Evolutionary conservation across 2,888 invertebrate genomes (phyloP).

Genomic region (Oscheius onirici): DNA sequence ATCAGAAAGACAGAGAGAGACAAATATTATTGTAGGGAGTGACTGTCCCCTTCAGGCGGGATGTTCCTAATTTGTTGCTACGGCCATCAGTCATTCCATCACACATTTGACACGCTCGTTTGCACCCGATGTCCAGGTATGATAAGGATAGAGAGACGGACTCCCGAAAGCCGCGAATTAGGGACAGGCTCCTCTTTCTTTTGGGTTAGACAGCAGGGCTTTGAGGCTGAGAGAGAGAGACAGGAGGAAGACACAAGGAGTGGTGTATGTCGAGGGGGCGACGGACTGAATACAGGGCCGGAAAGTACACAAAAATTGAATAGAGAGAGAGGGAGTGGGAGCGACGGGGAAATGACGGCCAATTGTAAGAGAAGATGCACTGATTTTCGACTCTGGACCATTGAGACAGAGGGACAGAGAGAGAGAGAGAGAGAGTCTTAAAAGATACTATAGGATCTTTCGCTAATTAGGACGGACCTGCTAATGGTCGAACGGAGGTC

Average conservation of each 20-base stretch:
- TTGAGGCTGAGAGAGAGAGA: neutral
- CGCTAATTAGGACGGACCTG: slow-evolving; percentile 24
- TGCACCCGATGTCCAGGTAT: slow-evolving; percentile 31
- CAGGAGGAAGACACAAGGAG: neutral
- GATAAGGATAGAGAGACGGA: slow-evolving; percentile 1
- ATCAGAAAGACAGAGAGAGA: no score
- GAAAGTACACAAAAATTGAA: slow-evolving; percentile 31
- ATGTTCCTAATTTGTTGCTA: slow-evolving; percentile 28
- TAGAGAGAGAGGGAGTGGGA: slow-evolving; percentile 1
- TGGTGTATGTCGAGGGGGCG: slow-evolving; percentile 4
- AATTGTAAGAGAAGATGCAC: slow-evolving; percentile 15
- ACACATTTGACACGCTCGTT: slow-evolving; percentile 38
- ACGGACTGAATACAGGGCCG: slow-evolving; percentile 11
- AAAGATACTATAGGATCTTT: neutral
- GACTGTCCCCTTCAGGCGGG: neutral
- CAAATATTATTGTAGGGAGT: no score
- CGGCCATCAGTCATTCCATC: slow-evolving; percentile 37
- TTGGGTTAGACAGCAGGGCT: no score
- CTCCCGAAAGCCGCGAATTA: slow-evolving; percentile 12
- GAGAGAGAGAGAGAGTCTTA: neutral
- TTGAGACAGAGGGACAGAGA: slow-evolving; percentile 15
- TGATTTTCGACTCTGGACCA: no score
- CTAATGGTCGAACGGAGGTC: slow-evolving; percentile 22
- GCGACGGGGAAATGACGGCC: slow-evolving; percentile 12
- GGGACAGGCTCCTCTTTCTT: neutral